Percentiles rank a stretch among this genome's conserved stretches.
Evolutionary conservation across 2,888 invertebrate species (phyloP).

Genomic region (Acrobasis consociella): DNA sequence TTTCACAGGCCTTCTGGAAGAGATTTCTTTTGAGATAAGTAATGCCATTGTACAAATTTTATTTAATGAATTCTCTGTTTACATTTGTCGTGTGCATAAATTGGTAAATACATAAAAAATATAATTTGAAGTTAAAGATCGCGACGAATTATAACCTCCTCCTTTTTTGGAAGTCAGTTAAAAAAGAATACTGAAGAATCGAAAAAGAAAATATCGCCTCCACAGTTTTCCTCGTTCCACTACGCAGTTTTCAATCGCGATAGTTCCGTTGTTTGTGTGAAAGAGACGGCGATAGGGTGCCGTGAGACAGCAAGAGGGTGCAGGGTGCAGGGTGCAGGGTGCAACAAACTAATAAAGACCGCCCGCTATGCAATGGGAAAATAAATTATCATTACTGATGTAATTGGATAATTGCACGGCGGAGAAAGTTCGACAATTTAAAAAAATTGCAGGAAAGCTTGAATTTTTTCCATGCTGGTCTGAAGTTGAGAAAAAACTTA

Average conservation of each 20-base stretch:
- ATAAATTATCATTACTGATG: conserved; percentile 50
- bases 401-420: conserved; percentile 19
- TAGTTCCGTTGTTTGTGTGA: conserved; percentile 23
- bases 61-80: too few species aligned
- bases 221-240: conserved; percentile 31
- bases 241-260: conserved; percentile 32
- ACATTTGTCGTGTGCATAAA: too few species aligned
- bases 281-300: conserved; percentile 30
- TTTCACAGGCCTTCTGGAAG: too few species aligned
- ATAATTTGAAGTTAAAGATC: too few species aligned
- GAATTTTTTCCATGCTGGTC: neutral
- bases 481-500: too few species aligned
- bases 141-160: too few species aligned
- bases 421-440: neutral
- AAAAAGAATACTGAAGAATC: too few species aligned
- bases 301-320: conserved; percentile 30
- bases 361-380: conserved; percentile 44
- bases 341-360: conserved; percentile 31
- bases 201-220: conserved; percentile 30
- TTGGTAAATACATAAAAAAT: too few species aligned
- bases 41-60: too few species aligned
- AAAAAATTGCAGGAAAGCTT: neutral
- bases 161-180: too few species aligned
- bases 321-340: conserved; percentile 27
- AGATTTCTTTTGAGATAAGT: too few species aligned